Evolutionary conservation across 2,113 vertebrate species (phyloP), one percentile per base, ranked within the genome.

Genomic region (Stegostoma tigrinum): DNA sequence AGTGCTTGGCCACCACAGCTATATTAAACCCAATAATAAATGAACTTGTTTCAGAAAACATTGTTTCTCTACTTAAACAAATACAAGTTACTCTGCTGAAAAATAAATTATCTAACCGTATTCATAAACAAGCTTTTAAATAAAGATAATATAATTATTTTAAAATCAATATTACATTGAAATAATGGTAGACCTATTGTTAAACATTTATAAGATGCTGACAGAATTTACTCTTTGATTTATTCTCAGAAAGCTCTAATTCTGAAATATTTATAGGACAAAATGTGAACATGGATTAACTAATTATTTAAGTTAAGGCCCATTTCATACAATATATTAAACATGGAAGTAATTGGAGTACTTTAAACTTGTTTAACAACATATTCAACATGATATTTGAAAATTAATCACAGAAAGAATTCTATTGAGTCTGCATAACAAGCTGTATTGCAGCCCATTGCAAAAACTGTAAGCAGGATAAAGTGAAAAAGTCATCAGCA

Each of bases 241-340:
- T 95, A 95, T 95, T 95, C 45, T 95, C 42, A 15, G 42, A 52
- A 72, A 70, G 94, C 94, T 95, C 48, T 95, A 72, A 95, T 72
- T 95, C 94, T 95, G 94, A 95, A 95, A 95, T 95, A 95, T 95
- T 95, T 95, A 95, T 95, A 48, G 94, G 68, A 95, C 68, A 95
- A 95, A 95, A 95, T 95, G 67, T 72, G 94, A 95, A 95, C 94
- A 95, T 45, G 94, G 94, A 95, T 95, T 95, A 95, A 34, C 94
- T 95, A 95, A 95, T 95, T 95, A 95, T 95, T 95, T 72, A 95
- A 95, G 68, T 72, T 72, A 70, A 70, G 94, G 68, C 42, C 94
- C 68, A 95, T 95, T 95, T 52, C 5, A 38, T 72, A 75, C 66
- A 17, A 72, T 95, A 72, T 95, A 95, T 95, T 95, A 95, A 95